Percentiles rank a stretch among this genome's conserved stretches.
These are phyloP conservation scores for Drosophila ohnishii DNA, from an alignment of 1,140 invertebrate species.

Conservation along the genomic window DNA sequence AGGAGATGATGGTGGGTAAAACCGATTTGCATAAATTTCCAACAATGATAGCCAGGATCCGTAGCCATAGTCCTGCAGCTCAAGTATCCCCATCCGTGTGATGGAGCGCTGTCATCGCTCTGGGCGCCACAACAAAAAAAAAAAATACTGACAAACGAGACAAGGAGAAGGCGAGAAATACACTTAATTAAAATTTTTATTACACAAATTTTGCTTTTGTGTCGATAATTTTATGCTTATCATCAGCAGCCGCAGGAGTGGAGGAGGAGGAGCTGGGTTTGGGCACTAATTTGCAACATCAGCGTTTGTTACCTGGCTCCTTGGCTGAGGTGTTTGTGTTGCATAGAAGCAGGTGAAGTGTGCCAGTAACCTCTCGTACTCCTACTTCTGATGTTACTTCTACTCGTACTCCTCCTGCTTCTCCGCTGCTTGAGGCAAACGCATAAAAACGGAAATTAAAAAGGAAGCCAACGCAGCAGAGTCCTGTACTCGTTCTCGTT, in stretches of 20 bases:
- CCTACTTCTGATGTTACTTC: background rate
- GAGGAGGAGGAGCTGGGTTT: background rate
- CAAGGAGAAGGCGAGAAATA: slow-evolving; percentile 15
- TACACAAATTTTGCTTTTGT: slow-evolving; percentile 72
- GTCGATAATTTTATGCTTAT: slow-evolving; percentile 81
- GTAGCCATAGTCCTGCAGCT: slow-evolving; percentile 1
- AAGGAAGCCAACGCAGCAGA: slow-evolving; percentile 68
- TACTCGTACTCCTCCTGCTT: background rate
- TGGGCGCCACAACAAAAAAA: slow-evolving; percentile 25
- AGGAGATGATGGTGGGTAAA: slow-evolving; percentile 24
- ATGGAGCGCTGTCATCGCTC: slow-evolving; percentile 58
- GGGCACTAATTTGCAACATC: slow-evolving; percentile 69
- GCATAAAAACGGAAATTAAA: slow-evolving; percentile 79
- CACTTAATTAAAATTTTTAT: slow-evolving; percentile 59
- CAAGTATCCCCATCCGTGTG: slow-evolving; percentile 25
- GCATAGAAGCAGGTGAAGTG: slow-evolving; percentile 12
- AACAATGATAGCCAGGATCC: slow-evolving; percentile 57
- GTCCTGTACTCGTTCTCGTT: slow-evolving; percentile 19
- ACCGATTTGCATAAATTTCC: slow-evolving; percentile 77
- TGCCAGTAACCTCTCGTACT: background rate
- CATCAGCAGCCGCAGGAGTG: slow-evolving; percentile 45
- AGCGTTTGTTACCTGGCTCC: slow-evolving; percentile 23
- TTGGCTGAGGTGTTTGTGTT: slow-evolving; percentile 9
- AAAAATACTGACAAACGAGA: background rate
- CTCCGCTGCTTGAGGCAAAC: slow-evolving; percentile 30